Evolutionary conservation across 2,113 vertebrate genomes (phyloP), one percentile per base, ranked within the genome.

Genomic region (Trochalopteron elliotii): DNA sequence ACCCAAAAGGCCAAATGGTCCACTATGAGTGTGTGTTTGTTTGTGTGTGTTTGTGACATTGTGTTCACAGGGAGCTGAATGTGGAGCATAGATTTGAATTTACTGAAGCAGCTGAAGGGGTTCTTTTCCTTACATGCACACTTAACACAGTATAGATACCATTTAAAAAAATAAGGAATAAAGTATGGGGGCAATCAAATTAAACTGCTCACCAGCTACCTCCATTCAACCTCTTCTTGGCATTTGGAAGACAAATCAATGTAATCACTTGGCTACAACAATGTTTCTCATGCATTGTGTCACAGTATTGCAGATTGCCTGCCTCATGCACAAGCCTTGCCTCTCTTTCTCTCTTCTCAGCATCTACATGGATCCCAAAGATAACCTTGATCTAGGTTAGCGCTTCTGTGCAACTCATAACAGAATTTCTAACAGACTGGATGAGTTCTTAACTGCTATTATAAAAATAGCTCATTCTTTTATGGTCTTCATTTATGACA

Each of bases 401-500:
- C 0, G 0, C 31, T 76, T 42, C 71, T 57, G 20, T 61, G 39
- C 55, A 69, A 42, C 7, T 2, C 42, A 1, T 40, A 83, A 76
- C 42, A 63, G 31, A 80, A 57, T 30, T 37, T 27, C 79, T 85
- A 88, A 57, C 28, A 61, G 65, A 40, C 70, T 57, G 65, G 33
- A 57, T 64, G 16, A 1, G 22, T 57, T 64, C 84, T 78, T 87
- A 87, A 76, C 65, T 33, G 45, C 30, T 45, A 8, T 52, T 81
- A 56, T 72, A 85, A 91, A 83, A 94, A 50, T 23, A 86, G 13
- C n/a, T 69, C 45, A 7, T 27, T 83, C 33, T 70, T 94, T 94
- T 80, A 76, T 47, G 50, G 25, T 33, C 35, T 53, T 74, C 70
- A 83, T 90, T 93, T 67, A 55, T 70, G 57, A 19, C 33, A 20